These are phyloP conservation scores for Sinocyclocheilus rhinocerous DNA, from an alignment of 2,113 vertebrate species.

Conservation along the genomic window DNA sequence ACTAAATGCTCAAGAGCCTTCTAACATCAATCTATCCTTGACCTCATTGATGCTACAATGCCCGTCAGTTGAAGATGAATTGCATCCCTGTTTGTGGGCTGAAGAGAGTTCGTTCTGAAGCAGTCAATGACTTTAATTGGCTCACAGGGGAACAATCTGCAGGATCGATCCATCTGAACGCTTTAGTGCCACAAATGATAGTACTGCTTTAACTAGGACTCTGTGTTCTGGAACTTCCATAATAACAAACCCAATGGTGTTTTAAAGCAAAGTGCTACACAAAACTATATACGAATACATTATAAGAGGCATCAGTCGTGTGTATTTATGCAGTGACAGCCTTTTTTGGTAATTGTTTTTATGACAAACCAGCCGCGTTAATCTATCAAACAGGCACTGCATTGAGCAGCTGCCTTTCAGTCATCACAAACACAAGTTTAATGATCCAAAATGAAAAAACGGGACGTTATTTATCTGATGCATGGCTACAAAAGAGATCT, in stretches of 20 bases:
- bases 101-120: background rate
- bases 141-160: conserved; percentile 57
- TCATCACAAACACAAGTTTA: background rate
- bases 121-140: conserved; percentile 60
- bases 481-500: background rate
- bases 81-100: background rate
- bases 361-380: background rate
- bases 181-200: conserved; percentile 49
- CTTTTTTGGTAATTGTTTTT: background rate
- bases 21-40: background rate
- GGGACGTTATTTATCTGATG: background rate
- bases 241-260: background rate
- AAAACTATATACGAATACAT: background rate
- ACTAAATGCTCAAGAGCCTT: background rate
- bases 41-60: background rate
- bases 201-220: conserved; percentile 42
- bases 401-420: background rate
- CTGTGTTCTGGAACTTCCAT: background rate
- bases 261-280: background rate
- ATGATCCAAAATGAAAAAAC: background rate
- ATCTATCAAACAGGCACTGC: background rate
- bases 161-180: conserved; percentile 52
- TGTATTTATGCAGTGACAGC: background rate
- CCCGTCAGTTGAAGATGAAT: background rate
- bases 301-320: background rate